A percentile compares a stretch with the other conserved stretches of the same genome.
Conservation (phyloP, 1,140 invertebrate species). For the Drosophila paulistorum region DNA sequence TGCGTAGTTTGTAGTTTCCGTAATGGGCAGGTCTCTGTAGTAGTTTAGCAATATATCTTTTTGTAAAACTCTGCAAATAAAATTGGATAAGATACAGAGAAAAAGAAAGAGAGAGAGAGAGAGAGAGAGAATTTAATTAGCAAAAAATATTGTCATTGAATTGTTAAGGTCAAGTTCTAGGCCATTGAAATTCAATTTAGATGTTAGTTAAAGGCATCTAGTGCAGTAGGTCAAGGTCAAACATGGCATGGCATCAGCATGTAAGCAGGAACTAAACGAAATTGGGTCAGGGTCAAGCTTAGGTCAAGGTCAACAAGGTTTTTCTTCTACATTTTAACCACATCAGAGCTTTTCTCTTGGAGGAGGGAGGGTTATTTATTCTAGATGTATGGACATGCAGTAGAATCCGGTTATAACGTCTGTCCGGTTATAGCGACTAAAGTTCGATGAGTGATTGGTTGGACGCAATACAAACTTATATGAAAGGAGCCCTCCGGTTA, state of each 20-base stretch:
- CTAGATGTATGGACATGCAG: no score
- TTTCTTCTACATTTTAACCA: background rate
- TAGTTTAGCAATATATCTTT: slow-evolving; percentile 32
- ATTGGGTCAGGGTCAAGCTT: slow-evolving; percentile 44
- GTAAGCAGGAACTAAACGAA: slow-evolving; percentile 20
- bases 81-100: slow-evolving; percentile 20
- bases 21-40: slow-evolving; percentile 59
- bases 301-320: background rate
- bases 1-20: slow-evolving; percentile 20
- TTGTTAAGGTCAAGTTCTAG: slow-evolving; percentile 46
- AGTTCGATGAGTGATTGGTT: no score
- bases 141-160: background rate
- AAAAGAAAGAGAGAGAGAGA: background rate
- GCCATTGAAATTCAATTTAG: slow-evolving; percentile 31
- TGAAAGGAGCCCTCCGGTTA: no score
- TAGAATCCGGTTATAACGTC: no score
- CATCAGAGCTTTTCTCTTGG: background rate
- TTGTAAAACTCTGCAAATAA: slow-evolving; percentile 23
- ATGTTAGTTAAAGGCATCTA: background rate
- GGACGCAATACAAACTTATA: no score
- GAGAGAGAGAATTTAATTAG: slow-evolving; percentile 4
- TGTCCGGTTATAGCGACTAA: no score
- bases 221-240: slow-evolving; percentile 59
- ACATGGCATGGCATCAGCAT: background rate
- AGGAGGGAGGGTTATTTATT: no score